Evolutionary conservation across 1,140 invertebrate genomes (phyloP), one percentile per base, ranked within the genome.

Genomic region (Trichoplusia ni): DNA sequence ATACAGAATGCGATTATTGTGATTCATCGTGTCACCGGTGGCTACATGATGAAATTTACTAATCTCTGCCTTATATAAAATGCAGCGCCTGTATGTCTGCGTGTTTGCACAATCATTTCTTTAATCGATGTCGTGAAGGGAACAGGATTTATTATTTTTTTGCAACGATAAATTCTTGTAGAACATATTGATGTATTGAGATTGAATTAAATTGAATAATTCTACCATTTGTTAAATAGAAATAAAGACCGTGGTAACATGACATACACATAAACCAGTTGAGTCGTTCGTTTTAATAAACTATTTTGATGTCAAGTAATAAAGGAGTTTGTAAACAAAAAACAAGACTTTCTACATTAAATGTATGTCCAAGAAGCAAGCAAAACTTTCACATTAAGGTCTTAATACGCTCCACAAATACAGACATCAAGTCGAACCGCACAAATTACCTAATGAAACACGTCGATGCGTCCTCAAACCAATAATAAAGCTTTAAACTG

Each of bases 1-100:
- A 62, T 71, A 63, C 59, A 54, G 58, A 62, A 60, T 63, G 70
- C 53, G 46, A 58, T 47, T 56, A 60, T 38, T 58, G 61, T 69
- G 67, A 69, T 64, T 64, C 67, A 69, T 54, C 58, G 61, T 33
- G 47, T 47, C 40, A 56, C 47, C 56, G 56, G 35, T 59, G 16
- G 25, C 37, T 49, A 47, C 29, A 67, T 23, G 63, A 64, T 58
- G 56, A 71, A 67, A 64, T 58, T 63, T 42, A 65, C 67, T 42
- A 31, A 61, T 51, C 38, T 33, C 27, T 25, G 40, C 18, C 42
- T 60, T 60, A 47, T 60, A 60, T 60, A 47, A 60, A 60, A 60
- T 60, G 56, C 56, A 46, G 42, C 40, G 56, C 27, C 42, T 47
- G 40, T 23, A 35, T 35, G 40, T 35, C 31, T 60, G 29, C 40